These are phyloP conservation scores for Drosophila melanosoma DNA, from an alignment of 2,888 invertebrate genomes.

Conservation along the genomic window DNA sequence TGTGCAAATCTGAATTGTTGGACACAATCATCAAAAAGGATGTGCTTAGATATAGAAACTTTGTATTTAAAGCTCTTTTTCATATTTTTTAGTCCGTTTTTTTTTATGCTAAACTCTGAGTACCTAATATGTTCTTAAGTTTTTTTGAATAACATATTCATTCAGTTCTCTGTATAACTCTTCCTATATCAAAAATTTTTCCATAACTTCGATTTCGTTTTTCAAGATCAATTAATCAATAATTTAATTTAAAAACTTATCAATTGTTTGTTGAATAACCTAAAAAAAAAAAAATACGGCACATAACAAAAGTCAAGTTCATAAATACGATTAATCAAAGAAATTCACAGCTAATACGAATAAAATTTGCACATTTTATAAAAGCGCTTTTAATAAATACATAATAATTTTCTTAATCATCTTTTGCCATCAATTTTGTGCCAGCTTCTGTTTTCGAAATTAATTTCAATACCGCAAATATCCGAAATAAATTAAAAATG, in stretches of 20 bases:
- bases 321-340: conserved; percentile 60
- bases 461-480: background rate
- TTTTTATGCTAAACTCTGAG: background rate
- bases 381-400: conserved; percentile 24
- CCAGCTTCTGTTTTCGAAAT: conserved; percentile 38
- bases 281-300: background rate
- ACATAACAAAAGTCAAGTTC: conserved; percentile 62
- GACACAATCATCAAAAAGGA: background rate
- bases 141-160: background rate
- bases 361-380: conserved; percentile 24
- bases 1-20: background rate
- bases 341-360: conserved; percentile 25
- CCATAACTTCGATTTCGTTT: background rate
- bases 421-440: conserved; percentile 6
- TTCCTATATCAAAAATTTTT: background rate
- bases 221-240: conserved; percentile 51
- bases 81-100: background rate
- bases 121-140: background rate
- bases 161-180: background rate
- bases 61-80: background rate
- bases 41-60: background rate
- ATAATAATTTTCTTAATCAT: conserved; percentile 4
- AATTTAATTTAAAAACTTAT: conserved; percentile 37
- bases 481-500: conserved; percentile 5
- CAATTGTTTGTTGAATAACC: conserved; percentile 17